Evolutionary conservation across 2,797 vertebrate species (phyloP).

Genomic region (Girardinus metallicus): DNA sequence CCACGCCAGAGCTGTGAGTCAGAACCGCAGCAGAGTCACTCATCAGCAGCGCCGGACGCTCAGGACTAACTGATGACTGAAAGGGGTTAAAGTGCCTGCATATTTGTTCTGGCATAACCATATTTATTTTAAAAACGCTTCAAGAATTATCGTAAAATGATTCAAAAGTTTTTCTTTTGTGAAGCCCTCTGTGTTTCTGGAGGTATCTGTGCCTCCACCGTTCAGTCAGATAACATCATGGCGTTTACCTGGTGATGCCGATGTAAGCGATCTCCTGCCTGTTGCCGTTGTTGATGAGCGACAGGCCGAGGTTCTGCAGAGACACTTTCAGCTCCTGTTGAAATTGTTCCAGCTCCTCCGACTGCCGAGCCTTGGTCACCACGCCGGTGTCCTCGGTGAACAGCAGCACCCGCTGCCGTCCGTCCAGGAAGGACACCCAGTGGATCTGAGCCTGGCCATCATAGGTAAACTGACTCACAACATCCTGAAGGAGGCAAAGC

Average conservation of each 20-base stretch:
- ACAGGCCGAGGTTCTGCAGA: constrained; percentile 92
- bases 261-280: constrained; percentile 94
- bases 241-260: constrained; percentile 88
- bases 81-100: not conserved
- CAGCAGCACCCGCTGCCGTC: constrained; percentile 91
- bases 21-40: not conserved
- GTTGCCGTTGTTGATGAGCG: constrained; percentile 89
- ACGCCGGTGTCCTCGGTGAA: constrained; percentile 94
- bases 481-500: constrained; percentile 79
- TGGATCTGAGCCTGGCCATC: constrained; percentile 87
- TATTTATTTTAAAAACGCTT: not conserved
- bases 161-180: not conserved
- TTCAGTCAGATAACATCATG: not conserved
- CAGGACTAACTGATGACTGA: not conserved
- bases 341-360: constrained; percentile 94
- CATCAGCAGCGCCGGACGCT: not conserved
- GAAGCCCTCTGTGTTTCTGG: not conserved
- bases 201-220: not conserved
- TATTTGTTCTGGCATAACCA: not conserved
- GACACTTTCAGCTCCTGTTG: constrained; percentile 90
- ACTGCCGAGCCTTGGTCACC: constrained; percentile 92
- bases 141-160: not conserved
- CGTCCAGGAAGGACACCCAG: constrained; percentile 96
- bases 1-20: constrained; percentile 87
- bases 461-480: constrained; percentile 89